A percentile compares a stretch with the other conserved stretches of the same genome.
Evolutionary conservation across 1,140 invertebrate species (phyloP).

Genomic region (Radopholus similis): DNA sequence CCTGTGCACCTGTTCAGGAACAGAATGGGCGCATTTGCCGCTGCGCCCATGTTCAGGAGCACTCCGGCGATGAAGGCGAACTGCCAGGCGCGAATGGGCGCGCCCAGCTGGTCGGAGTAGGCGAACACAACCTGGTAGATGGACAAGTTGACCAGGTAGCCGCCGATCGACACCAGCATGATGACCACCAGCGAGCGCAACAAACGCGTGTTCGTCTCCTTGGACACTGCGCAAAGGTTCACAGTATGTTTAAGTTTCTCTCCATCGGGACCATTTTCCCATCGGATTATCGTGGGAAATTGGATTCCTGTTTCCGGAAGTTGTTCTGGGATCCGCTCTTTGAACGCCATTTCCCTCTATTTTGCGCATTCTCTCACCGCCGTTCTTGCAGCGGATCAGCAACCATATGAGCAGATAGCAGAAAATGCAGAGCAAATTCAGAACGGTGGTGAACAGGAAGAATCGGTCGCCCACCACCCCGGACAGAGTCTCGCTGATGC

Average conservation of each 20-base stretch:
- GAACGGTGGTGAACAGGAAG: background rate
- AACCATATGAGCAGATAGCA: constrained; percentile 6
- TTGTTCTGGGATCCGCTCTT: too few species aligned
- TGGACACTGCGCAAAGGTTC: background rate
- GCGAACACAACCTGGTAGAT: constrained; percentile 3
- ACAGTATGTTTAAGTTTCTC: background rate
- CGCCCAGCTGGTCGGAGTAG: background rate
- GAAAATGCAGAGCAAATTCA: background rate
- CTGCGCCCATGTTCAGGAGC: constrained; percentile 1
- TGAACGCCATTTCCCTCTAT: background rate
- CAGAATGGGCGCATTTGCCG: constrained; percentile 2
- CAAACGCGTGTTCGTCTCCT: constrained; percentile 7
- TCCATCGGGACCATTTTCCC: background rate
- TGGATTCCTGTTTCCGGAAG: background rate
- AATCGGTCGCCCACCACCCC: background rate
- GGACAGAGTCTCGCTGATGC: constrained; percentile 5
- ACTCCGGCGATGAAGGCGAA: constrained; percentile 1
- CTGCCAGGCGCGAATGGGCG: background rate
- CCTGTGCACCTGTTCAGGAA: background rate
- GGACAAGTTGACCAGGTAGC: constrained; percentile 4
- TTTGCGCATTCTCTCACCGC: background rate
- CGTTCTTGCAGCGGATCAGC: constrained; percentile 4
- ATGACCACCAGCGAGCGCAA: constrained; percentile 3
- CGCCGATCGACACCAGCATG: background rate
- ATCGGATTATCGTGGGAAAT: background rate